Base-by-base conservation (phyloP, 2,888 invertebrate genomes). In the Calameuta pallipes region DNA sequence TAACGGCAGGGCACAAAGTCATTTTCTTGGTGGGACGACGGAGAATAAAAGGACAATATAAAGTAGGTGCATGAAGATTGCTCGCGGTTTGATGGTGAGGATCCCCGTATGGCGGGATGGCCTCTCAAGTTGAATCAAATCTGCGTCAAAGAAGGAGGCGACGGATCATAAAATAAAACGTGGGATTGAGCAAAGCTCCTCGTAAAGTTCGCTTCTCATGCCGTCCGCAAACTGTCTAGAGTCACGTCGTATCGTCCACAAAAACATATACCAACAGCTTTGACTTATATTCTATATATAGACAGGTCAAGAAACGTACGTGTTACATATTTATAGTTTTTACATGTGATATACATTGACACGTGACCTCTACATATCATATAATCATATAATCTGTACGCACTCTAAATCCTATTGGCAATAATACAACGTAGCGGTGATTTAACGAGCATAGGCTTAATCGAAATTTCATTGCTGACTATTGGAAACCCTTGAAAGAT, bases 81-180 rank as follows among this genome's bases (percentile, higher is more conserved):
- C 78, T 37, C 69, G 69, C 71, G 69, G 77, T 74, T 31, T 76
- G 41, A 11, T 23, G n/a, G 77, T 33, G 69, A 75, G 73, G 76
- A 69, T 34, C 76, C 36, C 69, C 69, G 36, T 75, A 68, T 74
- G 69, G 78, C 74, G 73, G 79, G 82, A 83, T 83, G 80, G 82
- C 77, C 81, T 82, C 83, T 87, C 81, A 81, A 82, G 85, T 83
- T 84, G 83, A 89, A 87, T 88, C 85, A 84, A 88, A 86, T 85
- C 81, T 76, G 37, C 56, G 56, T 36, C 36, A 56, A 79, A 75
- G 79, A 79, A 78, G 74, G 79, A 79, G 80, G 33, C 80, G 68
- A 34, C 75, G 30, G 69, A 75, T 76, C 77, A 73, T 81, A 80
- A 81, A 80, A 80, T 81, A 78, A 77, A 71, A 76, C 75, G 70